phyloP scores from a whole-genome alignment of 2,797 vertebrate genomes.

The Serranus cabrilla region DNA sequence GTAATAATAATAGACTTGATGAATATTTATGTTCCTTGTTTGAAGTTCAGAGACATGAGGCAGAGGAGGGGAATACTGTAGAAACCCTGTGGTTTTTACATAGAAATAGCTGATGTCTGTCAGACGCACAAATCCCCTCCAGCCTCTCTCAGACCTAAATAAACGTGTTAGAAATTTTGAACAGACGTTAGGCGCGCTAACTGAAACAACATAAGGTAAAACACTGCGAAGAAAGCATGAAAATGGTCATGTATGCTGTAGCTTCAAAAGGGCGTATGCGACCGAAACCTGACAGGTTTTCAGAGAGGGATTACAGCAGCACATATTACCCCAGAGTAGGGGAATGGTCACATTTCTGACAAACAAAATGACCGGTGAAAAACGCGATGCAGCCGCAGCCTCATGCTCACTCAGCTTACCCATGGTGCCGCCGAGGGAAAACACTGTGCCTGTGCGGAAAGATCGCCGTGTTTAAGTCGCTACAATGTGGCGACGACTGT shows the following conservation, averaged over 20 bases:
- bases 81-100: conserved; percentile 46
- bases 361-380: conserved; percentile 43
- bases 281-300: neutral
- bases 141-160: conserved; percentile 38
- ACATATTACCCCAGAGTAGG: neutral
- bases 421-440: conserved; percentile 68
- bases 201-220: neutral
- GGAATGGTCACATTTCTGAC: conserved; percentile 29
- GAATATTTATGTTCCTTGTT: conserved; percentile 83
- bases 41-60: conserved; percentile 74
- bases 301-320: neutral
- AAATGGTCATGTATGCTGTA: neutral
- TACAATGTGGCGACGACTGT: conserved; percentile 30
- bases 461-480: conserved; percentile 47
- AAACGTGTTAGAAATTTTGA: conserved; percentile 23
- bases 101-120: conserved; percentile 40
- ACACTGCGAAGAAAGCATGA: neutral
- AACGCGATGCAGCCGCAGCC: conserved; percentile 44
- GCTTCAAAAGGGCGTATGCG: neutral
- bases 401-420: conserved; percentile 73
- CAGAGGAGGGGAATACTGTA: conserved; percentile 48
- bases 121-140: conserved; percentile 32
- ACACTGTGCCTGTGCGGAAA: conserved; percentile 29
- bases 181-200: conserved; percentile 17
- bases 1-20: conserved; percentile 84